These are phyloP conservation scores for Sarcoramphus papa DNA, from an alignment of 2,797 vertebrate genomes.

Conservation along the genomic window DNA sequence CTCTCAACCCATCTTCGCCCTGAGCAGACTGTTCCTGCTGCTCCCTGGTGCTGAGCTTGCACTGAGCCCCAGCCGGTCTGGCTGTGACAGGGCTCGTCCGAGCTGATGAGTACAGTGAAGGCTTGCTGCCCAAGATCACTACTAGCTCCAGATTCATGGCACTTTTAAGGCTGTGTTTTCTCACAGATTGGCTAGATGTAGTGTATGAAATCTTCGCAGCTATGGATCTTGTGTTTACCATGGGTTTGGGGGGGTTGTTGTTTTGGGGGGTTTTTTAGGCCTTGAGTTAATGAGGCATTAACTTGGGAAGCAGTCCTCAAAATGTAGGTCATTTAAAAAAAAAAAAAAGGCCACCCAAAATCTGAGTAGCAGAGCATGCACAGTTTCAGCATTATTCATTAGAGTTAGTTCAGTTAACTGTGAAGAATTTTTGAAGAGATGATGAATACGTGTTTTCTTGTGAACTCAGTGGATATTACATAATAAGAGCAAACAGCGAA, in stretches of 20 bases:
- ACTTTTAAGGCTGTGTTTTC: background rate
- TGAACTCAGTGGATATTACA: background rate
- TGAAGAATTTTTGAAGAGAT: background rate
- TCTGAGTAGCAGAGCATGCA: background rate
- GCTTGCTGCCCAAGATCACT: background rate
- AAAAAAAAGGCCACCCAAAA: background rate
- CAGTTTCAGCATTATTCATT: background rate
- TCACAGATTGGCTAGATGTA: background rate
- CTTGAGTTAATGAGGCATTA: background rate
- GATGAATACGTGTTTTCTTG: background rate
- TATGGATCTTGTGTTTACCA: background rate
- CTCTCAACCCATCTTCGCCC: background rate
- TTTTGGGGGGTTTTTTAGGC: background rate
- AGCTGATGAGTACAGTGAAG: background rate
- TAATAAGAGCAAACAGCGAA: background rate
- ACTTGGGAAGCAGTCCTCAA: background rate
- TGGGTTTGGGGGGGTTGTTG: background rate
- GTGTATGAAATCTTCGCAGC: rapidly evolving
- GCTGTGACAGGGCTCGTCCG: rapidly evolving
- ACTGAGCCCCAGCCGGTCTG: background rate
- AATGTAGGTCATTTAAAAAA: background rate
- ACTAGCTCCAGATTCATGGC: background rate
- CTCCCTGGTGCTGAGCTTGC: background rate
- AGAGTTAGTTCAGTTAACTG: background rate
- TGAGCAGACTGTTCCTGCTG: background rate